phyloP scores from a whole-genome alignment of 2,888 invertebrate species.

The Eupithecia vulgata region DNA sequence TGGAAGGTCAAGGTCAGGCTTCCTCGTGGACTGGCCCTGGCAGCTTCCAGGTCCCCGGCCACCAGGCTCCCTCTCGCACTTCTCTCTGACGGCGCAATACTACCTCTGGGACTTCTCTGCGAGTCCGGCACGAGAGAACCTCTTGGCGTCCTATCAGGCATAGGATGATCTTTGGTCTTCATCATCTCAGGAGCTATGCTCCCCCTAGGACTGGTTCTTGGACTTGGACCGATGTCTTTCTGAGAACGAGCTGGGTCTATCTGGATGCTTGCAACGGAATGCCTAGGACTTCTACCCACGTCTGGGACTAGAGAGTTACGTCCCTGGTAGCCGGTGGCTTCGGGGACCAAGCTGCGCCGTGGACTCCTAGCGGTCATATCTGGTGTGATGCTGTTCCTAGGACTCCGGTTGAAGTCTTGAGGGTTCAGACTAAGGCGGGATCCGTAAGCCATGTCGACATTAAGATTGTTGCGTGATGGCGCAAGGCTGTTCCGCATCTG shows the following conservation, averaged over 20 bases:
- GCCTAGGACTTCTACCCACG: slow-evolving; percentile 84
- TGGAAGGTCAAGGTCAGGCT: slow-evolving; percentile 86
- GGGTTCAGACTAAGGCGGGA: slow-evolving; percentile 84
- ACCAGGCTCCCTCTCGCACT: slow-evolving; percentile 76
- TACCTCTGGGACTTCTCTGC: slow-evolving; percentile 85
- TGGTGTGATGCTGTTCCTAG: slow-evolving; percentile 78
- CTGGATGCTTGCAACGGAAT: slow-evolving; percentile 81
- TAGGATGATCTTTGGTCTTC: slow-evolving; percentile 59
- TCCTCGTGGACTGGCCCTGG: slow-evolving; percentile 82
- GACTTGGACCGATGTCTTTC: slow-evolving; percentile 76
- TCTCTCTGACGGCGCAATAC: slow-evolving; percentile 83
- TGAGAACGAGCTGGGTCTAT: slow-evolving; percentile 73
- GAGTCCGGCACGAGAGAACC: slow-evolving; percentile 85
- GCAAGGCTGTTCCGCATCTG: slow-evolving; percentile 82
- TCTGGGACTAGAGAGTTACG: slow-evolving; percentile 85
- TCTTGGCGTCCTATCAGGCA: slow-evolving; percentile 81
- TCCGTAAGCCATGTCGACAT: slow-evolving; percentile 83
- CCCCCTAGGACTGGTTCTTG: slow-evolving; percentile 84
- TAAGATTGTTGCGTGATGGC: slow-evolving; percentile 85
- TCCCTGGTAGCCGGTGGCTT: slow-evolving; percentile 83
- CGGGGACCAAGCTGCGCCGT: slow-evolving; percentile 85
- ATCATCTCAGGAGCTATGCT: slow-evolving; percentile 80
- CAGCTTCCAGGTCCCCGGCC: slow-evolving; percentile 67
- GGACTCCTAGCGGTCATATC: slow-evolving; percentile 82
- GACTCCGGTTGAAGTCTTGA: slow-evolving; percentile 81